Base-by-base conservation (phyloP, 2,888 invertebrate genomes). In the Leuctra nigra region DNA sequence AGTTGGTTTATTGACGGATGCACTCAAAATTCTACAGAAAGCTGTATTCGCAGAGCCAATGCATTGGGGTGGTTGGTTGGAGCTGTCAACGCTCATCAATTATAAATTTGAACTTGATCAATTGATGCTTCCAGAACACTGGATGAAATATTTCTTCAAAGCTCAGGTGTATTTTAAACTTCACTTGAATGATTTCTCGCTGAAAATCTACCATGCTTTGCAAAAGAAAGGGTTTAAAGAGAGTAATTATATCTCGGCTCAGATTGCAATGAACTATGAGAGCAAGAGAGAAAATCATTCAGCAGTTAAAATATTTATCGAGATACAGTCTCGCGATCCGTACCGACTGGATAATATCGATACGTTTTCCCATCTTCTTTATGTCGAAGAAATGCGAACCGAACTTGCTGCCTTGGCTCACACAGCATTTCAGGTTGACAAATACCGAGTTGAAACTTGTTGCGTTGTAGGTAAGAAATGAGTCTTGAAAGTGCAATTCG, bases 391-490 rank as follows among this genome's bases (percentile, higher is more conserved):
- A 69, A 82, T 91, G 74, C 83, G 90, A 67, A 91, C 89, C 63
- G 93, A 96, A 70, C 77, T 99, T 63, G 92, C 96, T 2, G 84
- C 90, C 70, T 77, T 99, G 61, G 98, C 98, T 1, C 95, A 98
- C 68, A 86, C 86, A 66, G 92, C 94, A 44, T 90, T 91, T 54
- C 86, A 90, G 66, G 91, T 96, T 64, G 96, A 99, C 72, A 97
- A 97, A 73, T 99, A 96, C 70, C 78, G 92, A 64, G 91, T 95
- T 20, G 97, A 99, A 75, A 98, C 98, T 0, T 98, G 98, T 72
- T 96, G 94, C 74, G 92, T 98, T 62, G 91, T 99, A 69, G 97
- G 95, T 87, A 74, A 75, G 74, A 65, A 14, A 9, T 33, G 33
- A 1, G 22, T 38, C n/a, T n/a, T 4, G 6, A 44, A 38, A 38